Percentiles rank a stretch among this genome's conserved stretches.
These are phyloP conservation scores for Ethmia dodecea DNA, from an alignment of 2,888 invertebrate species.

Conservation along the genomic window DNA sequence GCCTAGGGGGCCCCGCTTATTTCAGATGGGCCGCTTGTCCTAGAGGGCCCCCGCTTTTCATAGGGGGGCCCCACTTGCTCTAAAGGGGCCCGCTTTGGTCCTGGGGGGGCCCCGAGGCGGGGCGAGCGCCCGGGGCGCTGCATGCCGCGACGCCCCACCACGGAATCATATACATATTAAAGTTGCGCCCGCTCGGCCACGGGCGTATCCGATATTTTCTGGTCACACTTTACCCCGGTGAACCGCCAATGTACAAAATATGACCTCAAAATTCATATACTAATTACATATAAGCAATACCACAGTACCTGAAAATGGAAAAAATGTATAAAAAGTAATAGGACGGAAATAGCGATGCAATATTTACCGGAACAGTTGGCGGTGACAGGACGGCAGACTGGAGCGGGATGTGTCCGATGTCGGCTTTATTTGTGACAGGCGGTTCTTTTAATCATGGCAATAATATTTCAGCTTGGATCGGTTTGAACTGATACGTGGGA, in stretches of 20 bases:
- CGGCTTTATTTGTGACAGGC: no score
- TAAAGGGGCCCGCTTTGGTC: no score
- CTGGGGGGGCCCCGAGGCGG: no score
- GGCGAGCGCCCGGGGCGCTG: no score
- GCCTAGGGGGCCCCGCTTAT: neutral
- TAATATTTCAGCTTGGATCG: neutral
- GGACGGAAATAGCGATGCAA: slow-evolving; percentile 53
- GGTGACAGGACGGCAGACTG: neutral
- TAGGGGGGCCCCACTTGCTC: no score
- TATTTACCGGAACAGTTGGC: slow-evolving; percentile 23
- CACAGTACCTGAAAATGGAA: slow-evolving; percentile 68
- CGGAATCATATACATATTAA: no score
- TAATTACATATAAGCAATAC: slow-evolving; percentile 72
- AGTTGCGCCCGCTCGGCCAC: no score
- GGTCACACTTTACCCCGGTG: slow-evolving; percentile 29
- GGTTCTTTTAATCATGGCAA: no score
- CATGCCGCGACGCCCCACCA: no score
- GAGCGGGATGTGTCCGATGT: no score
- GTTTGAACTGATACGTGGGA: neutral
- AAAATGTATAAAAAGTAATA: slow-evolving; percentile 48
- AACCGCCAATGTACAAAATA: slow-evolving; percentile 46
- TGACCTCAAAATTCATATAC: slow-evolving; percentile 46
- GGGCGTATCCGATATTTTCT: slow-evolving; percentile 24
- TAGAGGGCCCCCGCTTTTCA: no score
- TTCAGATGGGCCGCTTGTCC: no score